phyloP scores from a whole-genome alignment of 1,140 invertebrate species.

The Nebria ingens region DNA sequence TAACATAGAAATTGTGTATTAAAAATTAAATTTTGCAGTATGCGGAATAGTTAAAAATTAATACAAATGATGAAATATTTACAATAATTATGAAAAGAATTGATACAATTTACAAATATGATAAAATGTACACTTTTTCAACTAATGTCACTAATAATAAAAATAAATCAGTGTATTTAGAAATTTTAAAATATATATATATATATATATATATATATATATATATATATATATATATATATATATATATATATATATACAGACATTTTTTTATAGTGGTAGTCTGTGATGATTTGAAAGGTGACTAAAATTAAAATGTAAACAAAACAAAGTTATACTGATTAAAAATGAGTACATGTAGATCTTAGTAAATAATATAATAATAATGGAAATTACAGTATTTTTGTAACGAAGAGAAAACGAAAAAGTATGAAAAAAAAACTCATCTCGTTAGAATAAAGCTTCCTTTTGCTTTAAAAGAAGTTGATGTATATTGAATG shows the following conservation, averaged over 20 bases:
- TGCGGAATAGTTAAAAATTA: too few species aligned
- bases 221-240: neutral
- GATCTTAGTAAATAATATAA: too few species aligned
- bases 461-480: neutral
- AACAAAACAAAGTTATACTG: neutral
- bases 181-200: neutral
- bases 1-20: too few species aligned
- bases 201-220: too few species aligned
- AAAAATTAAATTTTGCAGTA: too few species aligned
- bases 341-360: neutral
- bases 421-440: neutral
- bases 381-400: neutral
- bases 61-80: too few species aligned
- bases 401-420: neutral
- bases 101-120: neutral
- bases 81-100: too few species aligned
- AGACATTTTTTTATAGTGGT: constrained; percentile 14
- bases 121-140: neutral
- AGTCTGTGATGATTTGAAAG: constrained; percentile 34
- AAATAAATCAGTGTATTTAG: neutral
- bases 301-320: constrained; percentile 25
- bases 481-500: constrained; percentile 1
- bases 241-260: neutral
- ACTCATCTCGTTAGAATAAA: neutral
- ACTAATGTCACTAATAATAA: neutral